These are phyloP conservation scores for Poecilus cupreus DNA, from an alignment of 2,888 invertebrate genomes.

Conservation along the genomic window DNA sequence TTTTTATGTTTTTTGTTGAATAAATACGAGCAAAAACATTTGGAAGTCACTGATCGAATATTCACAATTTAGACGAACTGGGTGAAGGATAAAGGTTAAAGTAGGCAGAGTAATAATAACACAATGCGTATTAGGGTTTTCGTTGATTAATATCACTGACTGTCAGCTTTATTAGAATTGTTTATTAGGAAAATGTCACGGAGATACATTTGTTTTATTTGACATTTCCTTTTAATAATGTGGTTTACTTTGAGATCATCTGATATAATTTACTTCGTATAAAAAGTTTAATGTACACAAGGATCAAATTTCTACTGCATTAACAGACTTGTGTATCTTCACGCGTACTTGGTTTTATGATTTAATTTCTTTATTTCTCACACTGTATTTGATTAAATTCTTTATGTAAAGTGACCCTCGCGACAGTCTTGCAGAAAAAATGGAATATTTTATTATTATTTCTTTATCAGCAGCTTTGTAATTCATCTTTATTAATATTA, in stretches of 20 bases:
- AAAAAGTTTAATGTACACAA: background rate
- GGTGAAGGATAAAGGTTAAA: background rate
- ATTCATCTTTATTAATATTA: no score
- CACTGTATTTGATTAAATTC: background rate
- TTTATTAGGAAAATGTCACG: conserved; percentile 10
- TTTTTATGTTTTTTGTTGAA: background rate
- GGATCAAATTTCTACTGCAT: background rate
- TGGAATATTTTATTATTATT: background rate
- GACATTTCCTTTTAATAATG: conserved; percentile 2
- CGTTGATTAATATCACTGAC: background rate
- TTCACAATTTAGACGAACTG: background rate
- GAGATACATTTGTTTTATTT: conserved; percentile 14
- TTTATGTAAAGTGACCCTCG: background rate
- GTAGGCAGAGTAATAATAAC: background rate
- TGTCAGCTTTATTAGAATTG: background rate
- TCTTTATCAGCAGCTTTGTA: background rate
- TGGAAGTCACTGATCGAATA: background rate
- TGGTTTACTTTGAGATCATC: background rate
- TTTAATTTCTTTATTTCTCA: conserved; percentile 24
- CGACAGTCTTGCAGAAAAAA: background rate
- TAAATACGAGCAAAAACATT: no score
- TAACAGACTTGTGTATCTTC: background rate
- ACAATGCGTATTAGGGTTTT: background rate
- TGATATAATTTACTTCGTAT: background rate
- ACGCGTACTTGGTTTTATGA: background rate